Evolutionary conservation across 2,888 invertebrate genomes (phyloP).

Genomic region (Argyresthia albistria): DNA sequence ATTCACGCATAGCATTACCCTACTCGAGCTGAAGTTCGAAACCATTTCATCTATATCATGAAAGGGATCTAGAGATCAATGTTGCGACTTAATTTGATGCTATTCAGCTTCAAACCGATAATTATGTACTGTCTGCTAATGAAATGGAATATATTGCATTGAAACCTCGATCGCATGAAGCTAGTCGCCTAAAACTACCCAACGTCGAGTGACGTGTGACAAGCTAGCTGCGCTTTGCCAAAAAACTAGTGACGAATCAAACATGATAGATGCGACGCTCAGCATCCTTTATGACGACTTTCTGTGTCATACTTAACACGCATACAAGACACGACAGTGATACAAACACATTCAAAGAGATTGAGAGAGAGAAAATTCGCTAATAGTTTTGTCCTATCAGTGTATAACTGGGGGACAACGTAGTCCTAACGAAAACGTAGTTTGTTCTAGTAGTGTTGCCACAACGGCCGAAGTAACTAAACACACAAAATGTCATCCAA

Average conservation of each 20-base stretch:
- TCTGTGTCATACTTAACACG: neutral
- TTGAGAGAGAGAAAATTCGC: neutral
- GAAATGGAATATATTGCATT: neutral
- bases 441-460: constrained; percentile 20
- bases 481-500: constrained; percentile 33
- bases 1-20: too few relatives aligned
- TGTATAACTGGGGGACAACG: too few relatives aligned
- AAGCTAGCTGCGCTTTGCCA: too few relatives aligned
- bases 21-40: too few relatives aligned
- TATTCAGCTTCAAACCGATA: neutral
- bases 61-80: neutral
- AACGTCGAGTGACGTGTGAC: neutral
- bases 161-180: neutral
- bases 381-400: neutral
- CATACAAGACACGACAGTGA: neutral
- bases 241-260: too few relatives aligned
- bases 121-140: too few relatives aligned
- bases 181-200: neutral
- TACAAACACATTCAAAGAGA: constrained; percentile 2
- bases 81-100: neutral
- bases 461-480: constrained; percentile 36
- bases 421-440: too few relatives aligned
- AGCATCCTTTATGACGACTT: neutral
- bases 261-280: neutral
- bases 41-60: too few relatives aligned